phyloP scores from a whole-genome alignment of 2,888 invertebrate species.

The Pilophorus perplexus region DNA sequence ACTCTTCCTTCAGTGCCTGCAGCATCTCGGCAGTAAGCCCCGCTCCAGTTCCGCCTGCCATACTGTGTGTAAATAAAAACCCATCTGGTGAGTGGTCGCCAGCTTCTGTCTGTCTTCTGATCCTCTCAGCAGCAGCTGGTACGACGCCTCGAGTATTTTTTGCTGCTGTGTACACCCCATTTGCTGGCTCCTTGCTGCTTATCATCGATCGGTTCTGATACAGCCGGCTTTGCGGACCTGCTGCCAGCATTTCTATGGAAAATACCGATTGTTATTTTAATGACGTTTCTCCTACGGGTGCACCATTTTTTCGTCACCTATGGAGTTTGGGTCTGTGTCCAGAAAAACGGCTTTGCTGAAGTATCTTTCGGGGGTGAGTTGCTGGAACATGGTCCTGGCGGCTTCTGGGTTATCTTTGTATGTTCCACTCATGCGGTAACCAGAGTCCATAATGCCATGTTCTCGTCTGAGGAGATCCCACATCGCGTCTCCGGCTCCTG shows the following conservation, averaged over 20 bases:
- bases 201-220: background rate
- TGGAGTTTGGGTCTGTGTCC: background rate
- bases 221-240: background rate
- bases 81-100: background rate
- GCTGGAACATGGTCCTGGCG: background rate
- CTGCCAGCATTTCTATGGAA: background rate
- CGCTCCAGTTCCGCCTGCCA: constrained; percentile 1
- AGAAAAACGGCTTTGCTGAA: background rate
- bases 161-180: background rate
- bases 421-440: background rate
- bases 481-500: constrained; percentile 3
- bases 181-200: background rate
- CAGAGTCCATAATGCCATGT: constrained; percentile 13
- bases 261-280: too few species aligned
- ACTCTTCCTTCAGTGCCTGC: background rate
- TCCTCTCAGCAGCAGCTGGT: background rate
- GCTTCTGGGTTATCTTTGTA: too few species aligned
- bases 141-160: background rate
- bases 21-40: constrained; percentile 2
- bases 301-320: background rate
- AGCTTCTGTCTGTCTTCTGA: background rate
- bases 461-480: constrained; percentile 4
- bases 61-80: constrained; percentile 3
- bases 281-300: background rate
- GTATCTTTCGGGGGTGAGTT: background rate